phyloP scores from a whole-genome alignment of 2,888 invertebrate genomes.

The Oscheius myriophilus region DNA sequence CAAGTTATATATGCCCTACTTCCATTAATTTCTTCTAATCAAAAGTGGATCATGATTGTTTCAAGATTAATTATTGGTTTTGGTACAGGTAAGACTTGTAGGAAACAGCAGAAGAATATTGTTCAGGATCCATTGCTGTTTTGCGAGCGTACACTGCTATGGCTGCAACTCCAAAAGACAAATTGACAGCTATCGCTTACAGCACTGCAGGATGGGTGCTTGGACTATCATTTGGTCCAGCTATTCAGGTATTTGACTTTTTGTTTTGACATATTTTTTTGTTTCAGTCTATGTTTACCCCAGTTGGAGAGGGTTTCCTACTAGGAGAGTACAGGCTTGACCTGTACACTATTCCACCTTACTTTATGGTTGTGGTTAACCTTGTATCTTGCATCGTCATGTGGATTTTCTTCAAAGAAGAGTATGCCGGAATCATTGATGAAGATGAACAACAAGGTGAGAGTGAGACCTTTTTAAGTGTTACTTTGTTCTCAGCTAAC shows the following conservation, averaged over 20 bases:
- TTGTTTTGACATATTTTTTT: background rate
- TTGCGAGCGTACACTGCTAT: constrained; percentile 46
- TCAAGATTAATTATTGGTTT: constrained; percentile 43
- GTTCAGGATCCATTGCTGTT: constrained; percentile 38
- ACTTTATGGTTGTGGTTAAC: constrained; percentile 46
- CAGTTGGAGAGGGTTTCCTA: constrained; percentile 38
- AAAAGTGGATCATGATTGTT: constrained; percentile 47
- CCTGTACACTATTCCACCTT: constrained; percentile 53
- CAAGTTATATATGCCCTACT: constrained; percentile 44
- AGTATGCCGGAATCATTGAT: constrained; percentile 51
- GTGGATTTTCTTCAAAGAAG: constrained; percentile 44
- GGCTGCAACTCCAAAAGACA: constrained; percentile 46
- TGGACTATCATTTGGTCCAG: constrained; percentile 52
- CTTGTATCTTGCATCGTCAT: constrained; percentile 37
- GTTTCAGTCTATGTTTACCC: constrained; percentile 46
- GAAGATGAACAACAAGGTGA: constrained; percentile 38
- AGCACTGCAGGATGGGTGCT: constrained; percentile 50
- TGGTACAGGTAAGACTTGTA: constrained; percentile 33
- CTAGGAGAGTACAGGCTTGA: constrained; percentile 28
- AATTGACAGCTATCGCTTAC: constrained; percentile 45
- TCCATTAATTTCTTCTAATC: constrained; percentile 28
- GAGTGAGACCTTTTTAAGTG: constrained; percentile 7
- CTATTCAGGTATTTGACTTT: constrained; percentile 36
- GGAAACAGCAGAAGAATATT: background rate
- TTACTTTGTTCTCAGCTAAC: background rate